phyloP scores from a whole-genome alignment of 2,113 vertebrate species.

The Ochotona curzoniae region DNA sequence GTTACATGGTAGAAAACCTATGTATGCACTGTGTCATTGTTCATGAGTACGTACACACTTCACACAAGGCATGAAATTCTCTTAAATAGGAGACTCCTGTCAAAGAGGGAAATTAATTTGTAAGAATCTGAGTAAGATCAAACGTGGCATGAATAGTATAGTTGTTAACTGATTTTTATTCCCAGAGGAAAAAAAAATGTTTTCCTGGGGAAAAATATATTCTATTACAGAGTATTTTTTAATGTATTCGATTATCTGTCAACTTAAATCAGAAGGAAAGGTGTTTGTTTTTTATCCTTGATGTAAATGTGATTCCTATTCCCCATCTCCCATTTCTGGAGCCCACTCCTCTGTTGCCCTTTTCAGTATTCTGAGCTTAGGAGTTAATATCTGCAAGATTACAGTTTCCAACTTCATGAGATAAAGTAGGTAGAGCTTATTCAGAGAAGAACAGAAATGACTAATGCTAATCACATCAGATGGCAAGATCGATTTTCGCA shows the following conservation, averaged over 20 bases:
- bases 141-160: background rate
- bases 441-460: conserved; percentile 51
- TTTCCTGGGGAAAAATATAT: background rate
- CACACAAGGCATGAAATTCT: background rate
- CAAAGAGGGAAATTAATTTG: background rate
- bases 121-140: background rate
- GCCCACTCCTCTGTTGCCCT: background rate
- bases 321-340: background rate
- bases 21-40: background rate
- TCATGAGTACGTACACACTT: background rate
- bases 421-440: conserved; percentile 55
- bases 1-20: background rate
- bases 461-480: conserved; percentile 69
- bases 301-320: background rate
- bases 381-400: background rate
- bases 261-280: background rate
- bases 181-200: conserved; percentile 35
- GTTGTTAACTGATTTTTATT: background rate
- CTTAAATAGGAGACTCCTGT: background rate
- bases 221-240: background rate
- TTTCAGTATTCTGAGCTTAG: background rate
- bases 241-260: background rate
- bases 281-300: background rate
- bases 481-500: conserved; percentile 66
- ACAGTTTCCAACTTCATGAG: conserved; percentile 33